Conservation (phyloP, 2,888 invertebrate genomes). For the Ormyrus labotus region DNA sequence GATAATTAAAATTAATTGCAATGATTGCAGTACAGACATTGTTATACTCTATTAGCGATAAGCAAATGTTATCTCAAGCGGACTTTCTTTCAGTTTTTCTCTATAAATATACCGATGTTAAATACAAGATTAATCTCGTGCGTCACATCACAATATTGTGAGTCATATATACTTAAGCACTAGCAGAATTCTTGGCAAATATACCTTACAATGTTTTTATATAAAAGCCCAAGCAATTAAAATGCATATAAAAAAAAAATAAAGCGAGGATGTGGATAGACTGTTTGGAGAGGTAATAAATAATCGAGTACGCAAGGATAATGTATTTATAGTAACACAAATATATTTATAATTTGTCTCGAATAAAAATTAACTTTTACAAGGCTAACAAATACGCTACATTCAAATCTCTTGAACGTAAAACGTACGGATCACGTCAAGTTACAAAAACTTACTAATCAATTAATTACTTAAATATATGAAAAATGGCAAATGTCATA, state of each 20-base stretch:
- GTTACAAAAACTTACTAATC: slow-evolving; percentile 33
- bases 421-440: slow-evolving; percentile 38
- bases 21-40: slow-evolving; percentile 12
- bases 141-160: slow-evolving; percentile 22
- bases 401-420: slow-evolving; percentile 45
- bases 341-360: slow-evolving; percentile 58
- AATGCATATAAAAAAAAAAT: not conserved
- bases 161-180: not conserved
- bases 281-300: not conserved
- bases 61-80: not conserved
- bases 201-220: not conserved
- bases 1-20: slow-evolving; percentile 9
- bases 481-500: slow-evolving; percentile 16
- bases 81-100: not conserved
- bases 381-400: slow-evolving; percentile 48
- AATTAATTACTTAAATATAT: slow-evolving; percentile 6
- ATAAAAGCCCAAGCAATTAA: not conserved
- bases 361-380: slow-evolving; percentile 55
- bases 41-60: not conserved
- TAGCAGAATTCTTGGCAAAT: not conserved
- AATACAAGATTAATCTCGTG: slow-evolving; percentile 21
- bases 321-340: slow-evolving; percentile 55
- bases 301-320: not conserved
- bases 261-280: not conserved
- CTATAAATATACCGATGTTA: slow-evolving; percentile 29